Percentiles rank a stretch among this genome's conserved stretches.
Conservation (phyloP, 2,113 vertebrate genomes). For the Zosterops japonicus region DNA sequence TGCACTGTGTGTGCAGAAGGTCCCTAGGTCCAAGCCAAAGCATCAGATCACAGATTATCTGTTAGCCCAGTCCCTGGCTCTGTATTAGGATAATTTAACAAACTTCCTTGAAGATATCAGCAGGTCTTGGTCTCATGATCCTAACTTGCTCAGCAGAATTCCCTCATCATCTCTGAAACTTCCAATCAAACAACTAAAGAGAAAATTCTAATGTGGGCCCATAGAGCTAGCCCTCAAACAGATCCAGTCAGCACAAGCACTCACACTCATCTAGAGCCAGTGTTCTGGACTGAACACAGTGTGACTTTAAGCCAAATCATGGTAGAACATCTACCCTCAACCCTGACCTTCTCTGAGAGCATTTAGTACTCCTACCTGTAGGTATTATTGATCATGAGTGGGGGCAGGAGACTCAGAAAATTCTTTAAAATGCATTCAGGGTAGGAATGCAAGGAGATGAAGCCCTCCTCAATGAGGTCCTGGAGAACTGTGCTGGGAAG, state of each 20-base stretch:
- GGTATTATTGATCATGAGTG: neutral
- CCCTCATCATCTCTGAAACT: neutral
- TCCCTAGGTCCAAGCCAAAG: neutral
- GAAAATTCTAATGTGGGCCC: neutral
- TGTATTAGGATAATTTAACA: neutral
- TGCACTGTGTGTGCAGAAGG: neutral
- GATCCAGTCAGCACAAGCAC: neutral
- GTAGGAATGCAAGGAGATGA: neutral
- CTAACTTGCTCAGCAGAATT: neutral
- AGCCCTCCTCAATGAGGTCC: neutral
- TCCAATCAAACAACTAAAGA: neutral
- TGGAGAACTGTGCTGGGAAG: neutral
- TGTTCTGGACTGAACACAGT: neutral
- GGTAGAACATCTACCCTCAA: neutral
- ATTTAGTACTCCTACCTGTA: neutral
- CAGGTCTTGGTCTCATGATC: neutral
- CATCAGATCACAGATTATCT: neutral
- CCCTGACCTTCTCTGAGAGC: neutral
- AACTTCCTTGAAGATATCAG: neutral
- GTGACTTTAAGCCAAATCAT: neutral
- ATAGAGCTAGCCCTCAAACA: neutral
- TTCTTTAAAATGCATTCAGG: neutral
- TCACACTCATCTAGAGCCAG: neutral
- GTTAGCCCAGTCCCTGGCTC: neutral
- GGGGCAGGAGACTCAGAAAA: neutral